phyloP scores from a whole-genome alignment of 2,797 vertebrate genomes.

The Sebastes paucispinis region DNA sequence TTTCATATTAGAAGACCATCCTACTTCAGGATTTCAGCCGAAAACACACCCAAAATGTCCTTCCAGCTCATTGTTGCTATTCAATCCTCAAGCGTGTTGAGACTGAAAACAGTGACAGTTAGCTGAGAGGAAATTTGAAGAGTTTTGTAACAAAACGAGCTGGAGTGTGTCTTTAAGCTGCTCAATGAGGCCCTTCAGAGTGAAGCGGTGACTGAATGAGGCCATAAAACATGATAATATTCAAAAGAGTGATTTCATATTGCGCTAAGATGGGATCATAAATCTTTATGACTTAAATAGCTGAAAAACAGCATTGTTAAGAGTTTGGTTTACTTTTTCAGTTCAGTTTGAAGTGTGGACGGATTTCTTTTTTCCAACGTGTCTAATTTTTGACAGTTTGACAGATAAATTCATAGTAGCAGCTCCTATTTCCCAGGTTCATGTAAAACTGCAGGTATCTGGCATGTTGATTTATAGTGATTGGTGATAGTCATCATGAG shows the following conservation, averaged over 20 bases:
- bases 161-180: not conserved
- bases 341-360: not conserved
- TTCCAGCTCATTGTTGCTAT: not conserved
- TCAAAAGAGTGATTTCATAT: not conserved
- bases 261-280: not conserved
- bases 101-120: not conserved
- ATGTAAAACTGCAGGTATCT: not conserved
- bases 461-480: not conserved
- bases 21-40: not conserved
- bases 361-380: not conserved
- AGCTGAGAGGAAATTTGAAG: not conserved
- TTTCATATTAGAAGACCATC: not conserved
- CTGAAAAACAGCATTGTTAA: not conserved
- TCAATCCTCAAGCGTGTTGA: not conserved
- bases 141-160: not conserved
- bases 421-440: not conserved
- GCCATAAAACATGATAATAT: slow-evolving; percentile 7
- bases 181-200: not conserved
- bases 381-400: not conserved
- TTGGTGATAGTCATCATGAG: not conserved
- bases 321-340: not conserved
- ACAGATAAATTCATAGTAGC: not conserved
- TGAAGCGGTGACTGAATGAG: slow-evolving; percentile 5
- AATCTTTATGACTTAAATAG: not conserved
- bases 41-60: not conserved